Percentiles rank a stretch among this genome's conserved stretches.
Conservation (phyloP, 2,888 invertebrate species). For the Platynereis dumerilii region DNA sequence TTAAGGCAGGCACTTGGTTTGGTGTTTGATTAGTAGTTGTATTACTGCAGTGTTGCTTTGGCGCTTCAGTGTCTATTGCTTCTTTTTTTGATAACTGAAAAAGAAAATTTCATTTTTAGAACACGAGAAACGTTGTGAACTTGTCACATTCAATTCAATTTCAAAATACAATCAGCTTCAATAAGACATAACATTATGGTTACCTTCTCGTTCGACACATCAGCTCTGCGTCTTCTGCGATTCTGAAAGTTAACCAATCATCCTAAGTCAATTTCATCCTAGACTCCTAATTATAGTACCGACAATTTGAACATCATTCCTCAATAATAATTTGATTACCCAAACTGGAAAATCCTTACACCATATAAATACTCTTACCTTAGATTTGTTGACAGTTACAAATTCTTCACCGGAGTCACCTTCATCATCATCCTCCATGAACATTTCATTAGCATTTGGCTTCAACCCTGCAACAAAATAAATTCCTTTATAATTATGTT, state of each 20-base stretch:
- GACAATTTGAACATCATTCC: too few species aligned
- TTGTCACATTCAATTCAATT: too few species aligned
- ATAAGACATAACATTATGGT: too few species aligned
- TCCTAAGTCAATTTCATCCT: background rate
- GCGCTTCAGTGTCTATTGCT: too few species aligned
- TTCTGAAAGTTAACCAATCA: background rate
- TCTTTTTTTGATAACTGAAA: too few species aligned
- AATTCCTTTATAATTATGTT: too few species aligned
- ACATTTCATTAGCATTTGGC: slow-evolving; percentile 24
- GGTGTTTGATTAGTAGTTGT: slow-evolving; percentile 7
- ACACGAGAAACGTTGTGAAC: too few species aligned
- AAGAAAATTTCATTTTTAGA: too few species aligned
- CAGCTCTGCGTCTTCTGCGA: slow-evolving; percentile 3
- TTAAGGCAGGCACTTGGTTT: slow-evolving; percentile 22
- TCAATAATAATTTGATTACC: too few species aligned
- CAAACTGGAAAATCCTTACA: too few species aligned
- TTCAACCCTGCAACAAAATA: slow-evolving; percentile 2
- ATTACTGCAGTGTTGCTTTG: background rate
- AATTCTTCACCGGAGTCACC: slow-evolving; percentile 14
- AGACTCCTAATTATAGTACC: too few species aligned
- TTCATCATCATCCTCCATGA: slow-evolving; percentile 24
- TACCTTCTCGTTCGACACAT: background rate
- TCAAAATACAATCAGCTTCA: too few species aligned
- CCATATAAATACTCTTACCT: background rate
- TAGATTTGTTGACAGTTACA: background rate